These are phyloP conservation scores for Bufo bufo DNA, from an alignment of 2,113 vertebrate species.

Conservation along the genomic window DNA sequence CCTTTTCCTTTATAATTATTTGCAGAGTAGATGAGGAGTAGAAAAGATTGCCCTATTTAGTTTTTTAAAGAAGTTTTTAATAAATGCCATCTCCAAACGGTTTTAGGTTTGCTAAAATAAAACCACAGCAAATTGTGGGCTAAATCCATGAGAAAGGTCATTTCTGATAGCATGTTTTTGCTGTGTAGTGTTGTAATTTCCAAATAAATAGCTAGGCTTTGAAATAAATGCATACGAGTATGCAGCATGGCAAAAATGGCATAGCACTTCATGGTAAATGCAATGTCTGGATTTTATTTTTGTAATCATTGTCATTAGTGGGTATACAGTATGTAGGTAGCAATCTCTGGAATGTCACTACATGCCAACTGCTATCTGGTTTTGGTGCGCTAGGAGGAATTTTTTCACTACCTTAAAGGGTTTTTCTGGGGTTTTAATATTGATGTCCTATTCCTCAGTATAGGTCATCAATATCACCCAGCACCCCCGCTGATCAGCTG, in stretches of 20 bases:
- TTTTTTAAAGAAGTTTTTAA: background rate
- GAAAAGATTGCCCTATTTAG: background rate
- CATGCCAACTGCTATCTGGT: background rate
- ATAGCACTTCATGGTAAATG: background rate
- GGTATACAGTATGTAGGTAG: background rate
- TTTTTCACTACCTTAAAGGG: too few relatives aligned
- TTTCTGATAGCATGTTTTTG: constrained; percentile 11
- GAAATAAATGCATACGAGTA: background rate
- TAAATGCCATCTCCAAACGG: background rate
- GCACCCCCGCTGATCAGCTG: too few relatives aligned
- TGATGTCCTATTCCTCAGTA: too few relatives aligned
- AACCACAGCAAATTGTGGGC: background rate
- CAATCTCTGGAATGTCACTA: background rate
- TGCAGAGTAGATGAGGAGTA: background rate
- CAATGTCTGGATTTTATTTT: background rate
- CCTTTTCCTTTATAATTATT: constrained; percentile 12
- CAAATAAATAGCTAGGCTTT: background rate
- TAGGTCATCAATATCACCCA: too few relatives aligned
- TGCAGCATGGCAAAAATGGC: background rate
- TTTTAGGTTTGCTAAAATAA: constrained; percentile 1
- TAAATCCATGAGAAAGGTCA: constrained; percentile 10
- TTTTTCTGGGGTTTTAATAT: too few relatives aligned
- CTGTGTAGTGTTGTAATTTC: background rate
- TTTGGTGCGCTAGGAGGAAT: background rate
- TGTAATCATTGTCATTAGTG: background rate